Evolutionary conservation across 2,888 invertebrate genomes (phyloP).

Genomic region (Alentia gelatinosa): DNA sequence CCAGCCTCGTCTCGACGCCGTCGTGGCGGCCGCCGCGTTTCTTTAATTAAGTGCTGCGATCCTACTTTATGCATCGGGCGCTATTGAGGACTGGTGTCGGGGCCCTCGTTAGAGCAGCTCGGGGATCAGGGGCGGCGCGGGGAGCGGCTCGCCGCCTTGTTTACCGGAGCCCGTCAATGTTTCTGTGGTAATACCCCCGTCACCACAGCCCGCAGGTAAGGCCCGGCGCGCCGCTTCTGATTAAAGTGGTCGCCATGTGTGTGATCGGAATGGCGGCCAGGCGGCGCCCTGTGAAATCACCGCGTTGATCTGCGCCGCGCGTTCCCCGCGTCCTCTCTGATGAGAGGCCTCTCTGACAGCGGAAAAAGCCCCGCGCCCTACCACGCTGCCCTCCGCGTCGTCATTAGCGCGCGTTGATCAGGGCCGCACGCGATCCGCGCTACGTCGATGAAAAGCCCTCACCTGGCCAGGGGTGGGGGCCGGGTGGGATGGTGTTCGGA

Average conservation of each 20-base stretch:
- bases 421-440: background rate
- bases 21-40: background rate
- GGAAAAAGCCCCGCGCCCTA: background rate
- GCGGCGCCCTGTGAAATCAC: constrained; percentile 16
- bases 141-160: constrained; percentile 20
- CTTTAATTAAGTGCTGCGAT: constrained; percentile 30
- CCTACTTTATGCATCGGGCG: constrained; percentile 27
- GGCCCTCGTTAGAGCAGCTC: constrained; percentile 14
- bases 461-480: background rate
- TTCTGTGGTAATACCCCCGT: background rate
- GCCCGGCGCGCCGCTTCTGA: background rate
- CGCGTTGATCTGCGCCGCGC: background rate
- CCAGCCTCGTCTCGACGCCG: background rate
- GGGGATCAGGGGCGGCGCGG: background rate
- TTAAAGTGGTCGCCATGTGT: constrained; percentile 31
- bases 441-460: background rate
- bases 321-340: background rate
- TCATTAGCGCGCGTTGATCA: background rate
- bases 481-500: background rate
- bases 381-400: background rate
- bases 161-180: constrained; percentile 23
- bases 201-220: background rate
- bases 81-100: constrained; percentile 19
- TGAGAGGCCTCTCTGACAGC: background rate
- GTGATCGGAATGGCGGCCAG: background rate